phyloP scores from a whole-genome alignment of 2,113 vertebrate species.

The Andinoacara biseriatus region DNA sequence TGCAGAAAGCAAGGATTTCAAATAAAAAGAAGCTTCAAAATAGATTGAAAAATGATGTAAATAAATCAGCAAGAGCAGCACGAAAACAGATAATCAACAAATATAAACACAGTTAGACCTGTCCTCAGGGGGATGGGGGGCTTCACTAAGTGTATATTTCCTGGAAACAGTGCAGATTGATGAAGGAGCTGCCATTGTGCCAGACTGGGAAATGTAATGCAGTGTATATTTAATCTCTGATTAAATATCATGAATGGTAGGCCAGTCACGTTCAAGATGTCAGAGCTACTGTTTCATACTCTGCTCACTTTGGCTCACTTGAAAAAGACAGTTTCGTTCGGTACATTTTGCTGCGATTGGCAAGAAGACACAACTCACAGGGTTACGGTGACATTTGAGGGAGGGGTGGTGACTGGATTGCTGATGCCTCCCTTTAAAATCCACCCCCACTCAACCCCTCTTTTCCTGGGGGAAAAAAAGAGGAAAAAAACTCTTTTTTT shows the following conservation, averaged over 20 bases:
- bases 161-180: conserved; percentile 42
- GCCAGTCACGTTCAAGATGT: conserved; percentile 63
- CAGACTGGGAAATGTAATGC: conserved; percentile 39
- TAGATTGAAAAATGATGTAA: conserved; percentile 18
- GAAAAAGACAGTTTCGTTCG: conserved; percentile 47
- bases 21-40: conserved; percentile 46
- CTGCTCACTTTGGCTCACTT: conserved; percentile 37
- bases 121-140: conserved; percentile 18
- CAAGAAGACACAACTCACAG: conserved; percentile 6
- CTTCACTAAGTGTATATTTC: conserved; percentile 39
- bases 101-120: conserved; percentile 53
- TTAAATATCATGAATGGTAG: conserved; percentile 60
- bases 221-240: conserved; percentile 64
- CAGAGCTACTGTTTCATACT: conserved; percentile 42
- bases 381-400: conserved; percentile 37
- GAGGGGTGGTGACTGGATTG: conserved; percentile 55
- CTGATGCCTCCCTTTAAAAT: conserved; percentile 5
- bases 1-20: conserved; percentile 6
- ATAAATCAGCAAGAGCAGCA: conserved; percentile 42
- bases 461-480: conserved; percentile 48
- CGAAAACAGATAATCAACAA: conserved; percentile 26
- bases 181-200: conserved; percentile 50
- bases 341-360: conserved; percentile 26
- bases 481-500: conserved; percentile 38
- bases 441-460: conserved; percentile 18